Percentiles rank a stretch among this genome's conserved stretches.
phyloP scores from a whole-genome alignment of 2,113 vertebrate genomes.

The Anser cygnoides region DNA sequence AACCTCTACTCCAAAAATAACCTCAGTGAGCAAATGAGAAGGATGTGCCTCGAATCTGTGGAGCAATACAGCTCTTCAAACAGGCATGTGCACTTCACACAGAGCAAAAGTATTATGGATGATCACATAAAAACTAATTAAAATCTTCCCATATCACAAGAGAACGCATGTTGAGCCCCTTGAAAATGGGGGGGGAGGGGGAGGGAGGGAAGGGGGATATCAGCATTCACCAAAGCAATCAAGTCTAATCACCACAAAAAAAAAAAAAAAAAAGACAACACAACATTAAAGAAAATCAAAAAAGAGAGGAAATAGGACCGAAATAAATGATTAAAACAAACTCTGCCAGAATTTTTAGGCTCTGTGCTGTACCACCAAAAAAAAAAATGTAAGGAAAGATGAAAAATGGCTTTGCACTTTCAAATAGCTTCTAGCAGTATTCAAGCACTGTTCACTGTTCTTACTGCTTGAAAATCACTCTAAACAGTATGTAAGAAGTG shows the following conservation, averaged over 20 bases:
- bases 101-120: not conserved
- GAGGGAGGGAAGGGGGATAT: not conserved
- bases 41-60: not conserved
- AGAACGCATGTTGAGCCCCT: conserved; percentile 36
- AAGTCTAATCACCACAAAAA: conserved; percentile 38
- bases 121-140: conserved; percentile 46
- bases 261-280: not conserved
- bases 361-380: not conserved
- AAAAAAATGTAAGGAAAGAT: not conserved
- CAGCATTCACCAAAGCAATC: conserved; percentile 41
- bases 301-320: not conserved
- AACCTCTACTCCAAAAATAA: conserved; percentile 43
- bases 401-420: not conserved
- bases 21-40: not conserved
- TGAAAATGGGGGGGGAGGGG: not conserved
- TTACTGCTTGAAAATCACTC: not conserved
- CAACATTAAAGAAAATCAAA: conserved; percentile 14
- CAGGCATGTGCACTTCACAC: not conserved
- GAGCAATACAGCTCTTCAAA: not conserved
- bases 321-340: conserved; percentile 50
- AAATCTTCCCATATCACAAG: conserved; percentile 54
- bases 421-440: not conserved
- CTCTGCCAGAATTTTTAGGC: not conserved
- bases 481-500: not conserved
- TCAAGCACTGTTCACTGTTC: not conserved